Percentiles rank a stretch among this genome's conserved stretches.
Evolutionary conservation across 2,888 invertebrate species (phyloP).

Genomic region (Melanophora roralis): DNA sequence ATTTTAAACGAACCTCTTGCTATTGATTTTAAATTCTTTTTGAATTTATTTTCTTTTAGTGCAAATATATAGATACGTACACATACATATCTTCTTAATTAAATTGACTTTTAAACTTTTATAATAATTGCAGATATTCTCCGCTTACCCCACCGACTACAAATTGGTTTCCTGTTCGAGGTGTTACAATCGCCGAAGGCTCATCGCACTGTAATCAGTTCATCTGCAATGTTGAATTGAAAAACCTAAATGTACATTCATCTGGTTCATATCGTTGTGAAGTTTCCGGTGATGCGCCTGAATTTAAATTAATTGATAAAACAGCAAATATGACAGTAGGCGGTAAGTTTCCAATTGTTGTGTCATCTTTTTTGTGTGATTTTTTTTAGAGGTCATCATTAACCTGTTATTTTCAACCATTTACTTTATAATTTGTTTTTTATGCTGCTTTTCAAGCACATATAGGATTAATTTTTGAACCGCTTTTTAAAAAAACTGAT

Average conservation of each 20-base stretch:
- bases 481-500: too few relatives aligned
- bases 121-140: constrained; percentile 74
- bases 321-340: constrained; percentile 81
- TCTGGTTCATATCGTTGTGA: constrained; percentile 81
- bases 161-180: constrained; percentile 76
- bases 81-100: constrained; percentile 11
- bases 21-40: too few relatives aligned
- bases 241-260: constrained; percentile 73
- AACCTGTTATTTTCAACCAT: neutral
- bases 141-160: constrained; percentile 76
- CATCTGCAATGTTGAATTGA: constrained; percentile 76
- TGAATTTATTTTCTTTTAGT: too few relatives aligned
- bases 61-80: too few relatives aligned
- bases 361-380: neutral
- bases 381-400: too few relatives aligned
- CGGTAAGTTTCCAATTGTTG: constrained; percentile 76
- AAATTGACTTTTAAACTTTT: constrained; percentile 4
- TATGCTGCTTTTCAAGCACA: too few relatives aligned
- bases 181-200: constrained; percentile 75
- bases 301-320: constrained; percentile 80
- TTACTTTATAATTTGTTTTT: too few relatives aligned
- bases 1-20: too few relatives aligned
- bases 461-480: too few relatives aligned
- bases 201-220: constrained; percentile 77
- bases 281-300: constrained; percentile 81